These are phyloP conservation scores for Sebastolobus alascanus DNA, from an alignment of 2,797 vertebrate species.

Conservation along the genomic window DNA sequence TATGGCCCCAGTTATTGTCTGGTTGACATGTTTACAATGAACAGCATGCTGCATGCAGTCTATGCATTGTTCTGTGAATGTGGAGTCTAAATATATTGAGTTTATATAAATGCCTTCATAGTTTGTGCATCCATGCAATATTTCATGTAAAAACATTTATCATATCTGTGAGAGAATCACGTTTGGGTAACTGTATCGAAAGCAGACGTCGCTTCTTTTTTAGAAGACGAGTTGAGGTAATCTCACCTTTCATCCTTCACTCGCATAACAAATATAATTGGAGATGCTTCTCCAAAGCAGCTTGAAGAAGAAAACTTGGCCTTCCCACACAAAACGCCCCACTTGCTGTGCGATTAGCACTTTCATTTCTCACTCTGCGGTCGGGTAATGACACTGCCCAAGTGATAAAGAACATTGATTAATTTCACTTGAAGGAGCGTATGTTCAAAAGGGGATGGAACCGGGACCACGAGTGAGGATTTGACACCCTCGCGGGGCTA, in stretches of 20 bases:
- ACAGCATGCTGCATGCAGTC: not conserved
- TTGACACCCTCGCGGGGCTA: slow-evolving; percentile 66
- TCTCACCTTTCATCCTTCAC: slow-evolving; percentile 55
- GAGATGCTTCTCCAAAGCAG: slow-evolving; percentile 67
- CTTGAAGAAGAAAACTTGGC: slow-evolving; percentile 82
- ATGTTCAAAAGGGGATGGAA: slow-evolving; percentile 89
- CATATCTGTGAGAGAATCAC: slow-evolving; percentile 4
- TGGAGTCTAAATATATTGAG: not conserved
- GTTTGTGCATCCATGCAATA: not conserved
- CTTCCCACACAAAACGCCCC: slow-evolving; percentile 82
- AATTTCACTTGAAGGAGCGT: slow-evolving; percentile 93
- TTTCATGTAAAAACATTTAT: not conserved
- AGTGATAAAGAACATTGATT: slow-evolving; percentile 97
- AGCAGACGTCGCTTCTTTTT: slow-evolving; percentile 7
- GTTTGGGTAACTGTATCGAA: slow-evolving; percentile 16
- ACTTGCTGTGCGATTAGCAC: slow-evolving; percentile 89
- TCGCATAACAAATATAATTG: slow-evolving; percentile 63
- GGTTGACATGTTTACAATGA: slow-evolving; percentile 6
- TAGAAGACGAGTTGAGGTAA: slow-evolving; percentile 46
- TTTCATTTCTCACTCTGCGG: slow-evolving; percentile 95
- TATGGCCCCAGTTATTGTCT: slow-evolving; percentile 30
- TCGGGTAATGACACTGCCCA: slow-evolving; percentile 92
- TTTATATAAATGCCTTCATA: not conserved
- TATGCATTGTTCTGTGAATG: not conserved
- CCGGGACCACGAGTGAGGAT: slow-evolving; percentile 72